Percentiles rank a stretch among this genome's conserved stretches.
These are phyloP conservation scores for Atopsyche davidsoni DNA, from an alignment of 1,140 invertebrate species.

Conservation along the genomic window DNA sequence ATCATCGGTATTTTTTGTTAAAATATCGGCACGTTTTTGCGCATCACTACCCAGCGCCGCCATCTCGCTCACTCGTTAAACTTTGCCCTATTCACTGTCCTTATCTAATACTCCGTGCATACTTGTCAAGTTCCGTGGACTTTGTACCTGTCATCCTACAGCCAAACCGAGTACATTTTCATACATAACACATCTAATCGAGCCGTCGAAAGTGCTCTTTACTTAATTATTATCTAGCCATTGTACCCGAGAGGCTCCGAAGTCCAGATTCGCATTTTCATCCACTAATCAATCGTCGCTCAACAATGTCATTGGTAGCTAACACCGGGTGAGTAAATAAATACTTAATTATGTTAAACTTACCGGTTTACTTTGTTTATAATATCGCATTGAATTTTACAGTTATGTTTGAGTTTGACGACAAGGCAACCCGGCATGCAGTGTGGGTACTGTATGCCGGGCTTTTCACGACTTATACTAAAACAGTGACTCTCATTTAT, in stretches of 20 bases:
- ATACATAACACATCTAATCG: conserved; percentile 10
- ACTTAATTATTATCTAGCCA: too few relatives aligned
- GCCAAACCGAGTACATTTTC: conserved; percentile 4
- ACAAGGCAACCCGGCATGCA: conserved; percentile 5
- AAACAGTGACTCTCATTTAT: not conserved
- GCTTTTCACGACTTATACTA: not conserved
- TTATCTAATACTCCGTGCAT: too few relatives aligned
- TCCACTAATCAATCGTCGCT: not conserved
- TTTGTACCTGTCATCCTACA: conserved; percentile 22
- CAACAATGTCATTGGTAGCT: conserved; percentile 17
- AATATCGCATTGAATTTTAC: too few relatives aligned
- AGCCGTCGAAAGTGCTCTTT: not conserved
- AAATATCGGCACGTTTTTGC: too few relatives aligned
- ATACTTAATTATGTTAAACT: not conserved
- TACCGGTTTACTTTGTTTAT: too few relatives aligned
- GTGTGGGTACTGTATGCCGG: not conserved
- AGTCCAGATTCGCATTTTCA: not conserved
- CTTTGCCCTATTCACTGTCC: too few relatives aligned
- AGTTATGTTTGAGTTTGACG: conserved; percentile 9
- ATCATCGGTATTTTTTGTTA: too few relatives aligned
- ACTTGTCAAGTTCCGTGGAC: too few relatives aligned
- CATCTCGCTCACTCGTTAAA: too few relatives aligned
- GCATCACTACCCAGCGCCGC: too few relatives aligned
- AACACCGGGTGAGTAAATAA: conserved; percentile 18
- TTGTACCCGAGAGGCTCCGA: not conserved